Conservation (phyloP, 2,113 vertebrate genomes). For the Calcarius ornatus region DNA sequence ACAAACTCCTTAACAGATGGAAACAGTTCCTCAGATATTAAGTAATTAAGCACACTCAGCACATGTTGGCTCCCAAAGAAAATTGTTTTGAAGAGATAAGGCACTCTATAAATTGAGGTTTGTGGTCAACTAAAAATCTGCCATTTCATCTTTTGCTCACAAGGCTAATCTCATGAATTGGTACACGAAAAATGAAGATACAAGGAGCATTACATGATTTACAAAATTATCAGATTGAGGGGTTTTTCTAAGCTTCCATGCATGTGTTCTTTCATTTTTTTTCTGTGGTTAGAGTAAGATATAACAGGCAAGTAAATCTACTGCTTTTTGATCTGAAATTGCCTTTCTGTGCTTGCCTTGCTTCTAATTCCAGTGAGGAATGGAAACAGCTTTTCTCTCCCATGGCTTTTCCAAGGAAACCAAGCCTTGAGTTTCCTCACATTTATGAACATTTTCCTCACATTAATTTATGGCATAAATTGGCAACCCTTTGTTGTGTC, state of each 20-base stretch:
- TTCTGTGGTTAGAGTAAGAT: background rate
- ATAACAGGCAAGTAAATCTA: background rate
- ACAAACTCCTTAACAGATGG: background rate
- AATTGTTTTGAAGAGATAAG: slow-evolving; percentile 33
- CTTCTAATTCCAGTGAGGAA: background rate
- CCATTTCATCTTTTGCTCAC: slow-evolving; percentile 31
- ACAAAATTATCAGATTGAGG: background rate
- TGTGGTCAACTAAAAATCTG: slow-evolving; percentile 25
- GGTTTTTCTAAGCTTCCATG: background rate
- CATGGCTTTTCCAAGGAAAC: background rate
- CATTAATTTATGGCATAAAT: too few relatives aligned
- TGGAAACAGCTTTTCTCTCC: background rate
- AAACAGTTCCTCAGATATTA: background rate
- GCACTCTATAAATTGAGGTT: slow-evolving; percentile 31
- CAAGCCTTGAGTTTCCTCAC: background rate
- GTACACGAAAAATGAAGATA: background rate
- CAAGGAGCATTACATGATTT: background rate
- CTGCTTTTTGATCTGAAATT: background rate
- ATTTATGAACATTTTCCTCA: background rate
- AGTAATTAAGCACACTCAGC: slow-evolving; percentile 24
- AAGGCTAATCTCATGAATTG: slow-evolving; percentile 42
- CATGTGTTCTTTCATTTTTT: background rate
- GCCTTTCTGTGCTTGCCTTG: background rate
- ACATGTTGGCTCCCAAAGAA: background rate
- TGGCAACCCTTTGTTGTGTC: background rate